These are phyloP conservation scores for Spodoptera exigua DNA, from an alignment of 2,888 invertebrate genomes.

Conservation along the genomic window DNA sequence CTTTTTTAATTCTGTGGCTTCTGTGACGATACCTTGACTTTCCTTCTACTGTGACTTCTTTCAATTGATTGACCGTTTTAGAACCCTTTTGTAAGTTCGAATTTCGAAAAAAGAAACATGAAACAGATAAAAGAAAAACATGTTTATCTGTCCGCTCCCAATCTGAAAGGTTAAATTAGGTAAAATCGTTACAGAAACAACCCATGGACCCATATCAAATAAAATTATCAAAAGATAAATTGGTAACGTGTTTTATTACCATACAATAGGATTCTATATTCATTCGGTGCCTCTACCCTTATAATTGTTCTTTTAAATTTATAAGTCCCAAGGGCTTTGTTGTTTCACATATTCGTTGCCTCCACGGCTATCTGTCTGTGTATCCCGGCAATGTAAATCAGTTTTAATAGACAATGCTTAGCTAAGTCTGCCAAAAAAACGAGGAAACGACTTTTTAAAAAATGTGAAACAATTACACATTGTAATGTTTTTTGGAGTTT, in stretches of 20 bases:
- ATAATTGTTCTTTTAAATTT: constrained; percentile 31
- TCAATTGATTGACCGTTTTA: too few species aligned
- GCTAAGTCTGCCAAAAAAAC: background rate
- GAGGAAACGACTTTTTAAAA: too few species aligned
- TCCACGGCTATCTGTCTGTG: constrained; percentile 8
- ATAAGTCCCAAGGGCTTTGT: constrained; percentile 16
- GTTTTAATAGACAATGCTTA: background rate
- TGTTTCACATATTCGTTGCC: constrained; percentile 17
- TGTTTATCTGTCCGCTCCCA: too few species aligned
- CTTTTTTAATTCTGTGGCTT: too few species aligned
- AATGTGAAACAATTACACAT: too few species aligned
- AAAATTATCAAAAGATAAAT: constrained; percentile 21
- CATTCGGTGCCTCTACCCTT: constrained; percentile 6
- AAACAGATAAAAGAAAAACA: background rate
- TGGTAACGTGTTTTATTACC: constrained; percentile 11
- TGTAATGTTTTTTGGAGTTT: too few species aligned
- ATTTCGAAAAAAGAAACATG: too few species aligned
- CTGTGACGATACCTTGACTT: too few species aligned
- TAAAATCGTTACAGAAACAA: background rate
- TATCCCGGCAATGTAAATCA: background rate
- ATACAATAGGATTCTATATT: background rate
- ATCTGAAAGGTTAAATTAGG: background rate
- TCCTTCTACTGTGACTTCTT: too few species aligned
- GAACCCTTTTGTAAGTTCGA: too few species aligned
- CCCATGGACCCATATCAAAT: background rate